A percentile compares a stretch with the other conserved stretches of the same genome.
phyloP scores from a whole-genome alignment of 2,113 vertebrate genomes.

The Erythrolamprus reginae region DNA sequence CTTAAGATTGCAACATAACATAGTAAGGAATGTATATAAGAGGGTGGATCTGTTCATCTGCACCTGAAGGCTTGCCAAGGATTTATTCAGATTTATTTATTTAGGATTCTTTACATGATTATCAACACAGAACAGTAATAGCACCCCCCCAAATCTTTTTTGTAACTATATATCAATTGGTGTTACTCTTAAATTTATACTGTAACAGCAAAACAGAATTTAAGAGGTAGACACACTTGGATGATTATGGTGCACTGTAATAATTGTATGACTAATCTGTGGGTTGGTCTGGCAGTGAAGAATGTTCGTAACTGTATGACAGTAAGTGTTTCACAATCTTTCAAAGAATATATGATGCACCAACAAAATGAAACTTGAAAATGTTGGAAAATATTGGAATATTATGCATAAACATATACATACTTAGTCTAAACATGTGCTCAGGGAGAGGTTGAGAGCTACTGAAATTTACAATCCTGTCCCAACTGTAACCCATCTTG shows the following conservation, averaged over 20 bases:
- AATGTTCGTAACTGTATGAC: background rate
- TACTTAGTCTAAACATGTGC: background rate
- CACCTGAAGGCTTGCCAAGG: background rate
- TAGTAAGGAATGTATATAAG: background rate
- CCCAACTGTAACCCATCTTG: constrained; percentile 39
- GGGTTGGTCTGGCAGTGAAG: background rate
- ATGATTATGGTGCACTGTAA: background rate
- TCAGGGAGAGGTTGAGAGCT: background rate
- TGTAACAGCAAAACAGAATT: background rate
- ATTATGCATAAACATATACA: background rate
- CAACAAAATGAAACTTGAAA: background rate
- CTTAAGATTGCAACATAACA: background rate
- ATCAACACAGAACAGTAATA: background rate
- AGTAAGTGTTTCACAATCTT: background rate
- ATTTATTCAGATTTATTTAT: background rate
- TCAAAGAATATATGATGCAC: background rate
- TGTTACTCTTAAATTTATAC: background rate
- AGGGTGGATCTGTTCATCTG: background rate
- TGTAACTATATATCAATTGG: background rate
- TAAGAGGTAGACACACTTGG: background rate
- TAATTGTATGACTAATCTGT: background rate
- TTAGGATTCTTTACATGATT: background rate
- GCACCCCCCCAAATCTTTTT: too few relatives aligned
- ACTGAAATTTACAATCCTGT: constrained; percentile 17
- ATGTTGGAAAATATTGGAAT: background rate